These are phyloP conservation scores for Chlorodrepanis virens DNA, from an alignment of 2,113 vertebrate genomes.

Conservation along the genomic window DNA sequence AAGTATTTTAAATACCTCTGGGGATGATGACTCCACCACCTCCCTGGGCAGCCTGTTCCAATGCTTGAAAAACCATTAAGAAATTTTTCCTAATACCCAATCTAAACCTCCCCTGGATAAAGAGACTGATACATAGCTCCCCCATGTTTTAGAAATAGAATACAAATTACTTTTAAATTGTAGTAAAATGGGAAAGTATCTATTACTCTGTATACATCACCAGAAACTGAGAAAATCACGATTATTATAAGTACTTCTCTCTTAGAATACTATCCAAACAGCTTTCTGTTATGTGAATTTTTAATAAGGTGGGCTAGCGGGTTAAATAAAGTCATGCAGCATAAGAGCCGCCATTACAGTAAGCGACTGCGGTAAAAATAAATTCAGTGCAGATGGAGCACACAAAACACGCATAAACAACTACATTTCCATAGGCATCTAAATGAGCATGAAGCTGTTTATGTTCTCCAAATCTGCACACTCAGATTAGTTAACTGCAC, in stretches of 20 bases:
- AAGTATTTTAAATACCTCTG: fast-evolving
- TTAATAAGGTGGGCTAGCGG: neutral
- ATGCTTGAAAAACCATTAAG: neutral
- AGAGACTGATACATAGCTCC: neutral
- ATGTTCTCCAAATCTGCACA: neutral
- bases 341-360: neutral
- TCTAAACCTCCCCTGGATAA: neutral
- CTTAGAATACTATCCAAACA: neutral
- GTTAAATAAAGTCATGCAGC: neutral
- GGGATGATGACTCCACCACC: neutral
- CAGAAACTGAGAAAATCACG: neutral
- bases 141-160: neutral
- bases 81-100: neutral
- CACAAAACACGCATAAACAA: neutral
- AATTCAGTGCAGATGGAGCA: neutral
- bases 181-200: neutral
- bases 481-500: neutral
- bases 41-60: neutral
- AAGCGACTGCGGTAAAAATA: neutral
- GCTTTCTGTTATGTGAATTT: neutral
- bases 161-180: neutral
- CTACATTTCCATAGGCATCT: neutral
- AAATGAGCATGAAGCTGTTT: slow-evolving; percentile 42
- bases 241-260: neutral
- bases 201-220: neutral